phyloP scores from a whole-genome alignment of 2,888 invertebrate species.

The Ashinkailepas kermadecensis region DNA sequence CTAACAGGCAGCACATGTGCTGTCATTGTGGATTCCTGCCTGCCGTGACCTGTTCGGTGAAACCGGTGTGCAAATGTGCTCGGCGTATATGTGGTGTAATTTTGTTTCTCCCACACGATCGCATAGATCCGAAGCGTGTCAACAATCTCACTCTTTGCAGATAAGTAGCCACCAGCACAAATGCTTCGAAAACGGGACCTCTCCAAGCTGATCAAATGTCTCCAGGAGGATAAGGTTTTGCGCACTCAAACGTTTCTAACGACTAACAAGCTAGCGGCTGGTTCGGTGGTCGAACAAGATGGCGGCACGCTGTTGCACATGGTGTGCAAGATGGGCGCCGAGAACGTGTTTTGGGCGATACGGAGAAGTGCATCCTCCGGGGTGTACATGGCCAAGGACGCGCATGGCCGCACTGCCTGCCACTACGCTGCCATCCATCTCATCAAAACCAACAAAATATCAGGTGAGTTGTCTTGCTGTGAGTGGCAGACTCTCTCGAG shows the following conservation, averaged over 20 bases:
- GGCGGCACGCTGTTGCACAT: neutral
- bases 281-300: neutral
- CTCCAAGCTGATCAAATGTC: neutral
- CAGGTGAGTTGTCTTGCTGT: neutral
- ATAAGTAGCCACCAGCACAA: no score
- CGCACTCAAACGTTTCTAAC: neutral
- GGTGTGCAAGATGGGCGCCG: neutral
- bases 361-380: neutral
- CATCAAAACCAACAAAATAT: neutral
- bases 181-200: neutral
- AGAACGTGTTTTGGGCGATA: neutral
- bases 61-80: no score
- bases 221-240: neutral
- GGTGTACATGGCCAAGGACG: neutral
- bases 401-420: neutral
- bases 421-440: slow-evolving; percentile 1
- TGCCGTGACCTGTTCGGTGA: no score
- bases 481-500: no score
- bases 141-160: no score
- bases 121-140: no score
- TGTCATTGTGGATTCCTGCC: no score
- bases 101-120: no score
- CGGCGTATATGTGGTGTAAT: no score
- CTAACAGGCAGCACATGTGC: no score
- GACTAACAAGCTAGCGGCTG: neutral